Evolutionary conservation across 2,113 vertebrate species (phyloP).

Genomic region (Triplophysa tibetana): DNA sequence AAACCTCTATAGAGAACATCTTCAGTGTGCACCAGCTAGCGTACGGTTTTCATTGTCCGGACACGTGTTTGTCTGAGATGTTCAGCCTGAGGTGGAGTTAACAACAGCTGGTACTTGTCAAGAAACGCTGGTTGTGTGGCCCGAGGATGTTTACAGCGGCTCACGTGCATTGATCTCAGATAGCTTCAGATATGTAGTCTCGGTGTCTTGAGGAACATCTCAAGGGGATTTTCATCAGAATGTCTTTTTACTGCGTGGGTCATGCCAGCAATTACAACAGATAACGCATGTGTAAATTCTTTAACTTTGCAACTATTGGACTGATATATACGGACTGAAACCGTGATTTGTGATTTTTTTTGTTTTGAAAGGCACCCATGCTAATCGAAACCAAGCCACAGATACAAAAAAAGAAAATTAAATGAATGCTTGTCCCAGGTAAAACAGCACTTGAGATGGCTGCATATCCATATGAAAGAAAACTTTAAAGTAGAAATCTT

Average conservation of each 20-base stretch:
- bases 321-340: no score
- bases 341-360: no score
- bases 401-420: no score
- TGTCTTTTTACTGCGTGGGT: neutral
- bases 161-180: neutral
- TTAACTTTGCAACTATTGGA: neutral
- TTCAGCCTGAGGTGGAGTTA: neutral
- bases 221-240: neutral
- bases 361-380: no score
- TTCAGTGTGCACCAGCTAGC: slow-evolving; percentile 13
- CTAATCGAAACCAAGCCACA: no score
- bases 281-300: neutral
- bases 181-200: neutral
- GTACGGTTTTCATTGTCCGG: slow-evolving; percentile 29
- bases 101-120: slow-evolving; percentile 28
- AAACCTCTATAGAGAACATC: neutral
- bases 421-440: no score
- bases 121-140: neutral
- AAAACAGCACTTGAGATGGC: no score
- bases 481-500: no score
- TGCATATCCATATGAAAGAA: no score
- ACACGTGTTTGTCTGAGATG: neutral
- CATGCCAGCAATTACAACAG: neutral
- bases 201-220: neutral
- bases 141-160: slow-evolving; percentile 12